Evolutionary conservation across 2,888 invertebrate genomes (phyloP).

Genomic region (Conus canariensis): DNA sequence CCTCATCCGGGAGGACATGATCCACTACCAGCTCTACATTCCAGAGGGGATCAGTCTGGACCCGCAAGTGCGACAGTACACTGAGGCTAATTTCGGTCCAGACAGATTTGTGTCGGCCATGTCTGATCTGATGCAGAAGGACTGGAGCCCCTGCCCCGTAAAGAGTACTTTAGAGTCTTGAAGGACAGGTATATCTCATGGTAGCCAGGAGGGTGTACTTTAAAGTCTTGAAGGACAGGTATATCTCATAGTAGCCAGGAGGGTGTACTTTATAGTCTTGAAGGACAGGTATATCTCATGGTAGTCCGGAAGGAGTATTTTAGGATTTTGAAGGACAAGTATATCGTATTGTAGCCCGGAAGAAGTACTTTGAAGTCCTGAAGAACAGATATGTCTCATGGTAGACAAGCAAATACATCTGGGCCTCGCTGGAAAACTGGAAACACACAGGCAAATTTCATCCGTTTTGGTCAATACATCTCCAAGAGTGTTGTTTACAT

Average conservation of each 20-base stretch:
- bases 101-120: constrained; percentile 45
- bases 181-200: background rate
- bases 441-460: no score
- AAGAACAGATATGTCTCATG: background rate
- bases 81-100: constrained; percentile 25
- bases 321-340: background rate
- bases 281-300: no score
- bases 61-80: constrained; percentile 5
- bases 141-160: constrained; percentile 43
- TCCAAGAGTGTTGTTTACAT: no score
- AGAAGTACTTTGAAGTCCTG: constrained; percentile 37
- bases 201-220: background rate
- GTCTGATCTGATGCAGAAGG: constrained; percentile 42
- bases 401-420: background rate
- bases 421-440: no score
- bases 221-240: background rate
- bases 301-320: no score
- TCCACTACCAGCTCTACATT: constrained; percentile 49
- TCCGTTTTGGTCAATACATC: no score
- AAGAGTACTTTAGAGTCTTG: constrained; percentile 39
- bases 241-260: background rate
- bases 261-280: no score
- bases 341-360: background rate
- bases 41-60: constrained; percentile 29
- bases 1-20: constrained; percentile 53